A percentile compares a stretch with the other conserved stretches of the same genome.
Conservation (phyloP, 1,140 invertebrate species). For the Drosophila neocordata region DNA sequence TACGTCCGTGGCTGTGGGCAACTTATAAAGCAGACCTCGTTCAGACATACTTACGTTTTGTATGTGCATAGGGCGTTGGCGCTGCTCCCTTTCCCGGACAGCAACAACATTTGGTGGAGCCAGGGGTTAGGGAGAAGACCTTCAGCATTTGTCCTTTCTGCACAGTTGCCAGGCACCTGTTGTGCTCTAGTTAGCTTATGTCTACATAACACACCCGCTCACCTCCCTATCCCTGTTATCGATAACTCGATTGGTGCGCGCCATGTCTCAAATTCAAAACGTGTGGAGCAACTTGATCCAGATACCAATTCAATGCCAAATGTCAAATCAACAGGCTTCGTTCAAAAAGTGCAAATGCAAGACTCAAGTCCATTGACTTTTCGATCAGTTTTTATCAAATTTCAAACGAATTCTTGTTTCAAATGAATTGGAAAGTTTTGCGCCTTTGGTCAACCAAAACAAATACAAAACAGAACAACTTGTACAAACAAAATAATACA, state of each 20-base stretch:
- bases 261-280: background rate
- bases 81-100: slow-evolving; percentile 39
- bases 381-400: slow-evolving; percentile 47
- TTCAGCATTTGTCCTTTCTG: slow-evolving; percentile 73
- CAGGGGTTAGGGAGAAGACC: slow-evolving; percentile 38
- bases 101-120: slow-evolving; percentile 2
- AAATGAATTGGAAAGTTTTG: slow-evolving; percentile 47
- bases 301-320: slow-evolving; percentile 18
- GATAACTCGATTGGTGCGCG: slow-evolving; percentile 36
- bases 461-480: slow-evolving; percentile 47
- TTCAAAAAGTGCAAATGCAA: slow-evolving; percentile 21
- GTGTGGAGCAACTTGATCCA: too few relatives aligned
- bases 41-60: background rate
- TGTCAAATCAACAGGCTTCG: slow-evolving; percentile 32
- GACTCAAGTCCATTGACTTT: slow-evolving; percentile 46
- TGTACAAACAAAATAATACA: slow-evolving; percentile 36
- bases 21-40: background rate
- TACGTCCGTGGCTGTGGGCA: too few relatives aligned
- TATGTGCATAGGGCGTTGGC: slow-evolving; percentile 42
- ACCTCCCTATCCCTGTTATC: slow-evolving; percentile 23
- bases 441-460: slow-evolving; percentile 17
- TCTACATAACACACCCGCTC: background rate
- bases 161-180: slow-evolving; percentile 79
- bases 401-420: slow-evolving; percentile 27
- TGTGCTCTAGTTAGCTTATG: slow-evolving; percentile 40